A percentile compares a stretch with the other conserved stretches of the same genome.
phyloP scores from a whole-genome alignment of 2,888 invertebrate species.

The Ochropleura leucogaster region DNA sequence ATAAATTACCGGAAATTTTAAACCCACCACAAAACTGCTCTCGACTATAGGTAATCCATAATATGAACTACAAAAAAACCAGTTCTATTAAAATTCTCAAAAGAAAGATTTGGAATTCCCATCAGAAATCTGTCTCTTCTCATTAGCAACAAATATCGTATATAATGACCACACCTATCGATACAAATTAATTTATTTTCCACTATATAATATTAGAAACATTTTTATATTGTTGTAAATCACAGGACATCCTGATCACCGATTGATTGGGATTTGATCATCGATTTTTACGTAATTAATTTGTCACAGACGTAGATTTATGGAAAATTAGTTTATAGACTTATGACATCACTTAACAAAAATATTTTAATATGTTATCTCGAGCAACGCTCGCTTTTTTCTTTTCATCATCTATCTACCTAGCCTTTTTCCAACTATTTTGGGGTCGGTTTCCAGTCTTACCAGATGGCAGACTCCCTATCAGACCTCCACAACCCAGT shows the following conservation, averaged over 20 bases:
- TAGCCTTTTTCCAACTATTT: too few relatives aligned
- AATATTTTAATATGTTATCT: not conserved
- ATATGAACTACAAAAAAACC: not conserved
- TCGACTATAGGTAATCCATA: not conserved
- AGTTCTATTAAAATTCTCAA: not conserved
- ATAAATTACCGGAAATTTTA: not conserved
- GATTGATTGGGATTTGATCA: slow-evolving; percentile 19
- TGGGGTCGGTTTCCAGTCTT: too few relatives aligned
- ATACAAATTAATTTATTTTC: slow-evolving; percentile 22
- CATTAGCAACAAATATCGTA: slow-evolving; percentile 24
- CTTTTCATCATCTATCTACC: too few relatives aligned
- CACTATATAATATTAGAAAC: slow-evolving; percentile 1
- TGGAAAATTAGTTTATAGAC: slow-evolving; percentile 18
- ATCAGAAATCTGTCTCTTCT: slow-evolving; percentile 16
- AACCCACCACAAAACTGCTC: not conserved
- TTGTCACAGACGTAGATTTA: slow-evolving; percentile 19
- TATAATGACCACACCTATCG: not conserved
- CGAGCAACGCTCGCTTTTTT: too few relatives aligned
- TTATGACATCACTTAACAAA: slow-evolving; percentile 4
- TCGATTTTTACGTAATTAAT: slow-evolving; percentile 22
- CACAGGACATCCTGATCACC: slow-evolving; percentile 34
- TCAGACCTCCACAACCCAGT: too few relatives aligned
- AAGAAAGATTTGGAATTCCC: slow-evolving; percentile 17
- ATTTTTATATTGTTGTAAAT: slow-evolving; percentile 37
- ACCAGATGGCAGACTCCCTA: too few relatives aligned